phyloP scores from a whole-genome alignment of 2,797 vertebrate genomes.

The Acrossocheilus fasciatus region DNA sequence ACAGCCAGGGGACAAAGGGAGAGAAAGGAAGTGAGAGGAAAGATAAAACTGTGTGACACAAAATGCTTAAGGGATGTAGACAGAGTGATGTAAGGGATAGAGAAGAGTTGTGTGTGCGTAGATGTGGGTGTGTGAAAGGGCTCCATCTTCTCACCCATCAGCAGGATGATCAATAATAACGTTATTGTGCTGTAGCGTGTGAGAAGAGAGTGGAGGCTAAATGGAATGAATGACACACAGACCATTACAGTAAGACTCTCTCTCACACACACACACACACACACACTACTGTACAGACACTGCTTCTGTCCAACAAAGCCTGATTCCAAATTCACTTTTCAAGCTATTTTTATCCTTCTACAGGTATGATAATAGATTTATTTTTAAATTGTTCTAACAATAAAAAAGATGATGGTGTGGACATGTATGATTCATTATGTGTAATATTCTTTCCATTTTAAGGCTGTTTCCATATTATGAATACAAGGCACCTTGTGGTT shows the following conservation, averaged over 20 bases:
- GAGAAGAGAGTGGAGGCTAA: conserved; percentile 47
- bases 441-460: neutral
- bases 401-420: neutral
- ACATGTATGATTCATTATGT: neutral
- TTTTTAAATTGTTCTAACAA: neutral
- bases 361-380: neutral
- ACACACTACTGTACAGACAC: neutral
- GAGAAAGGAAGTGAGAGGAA: conserved; percentile 20
- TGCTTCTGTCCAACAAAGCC: neutral
- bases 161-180: conserved; percentile 51
- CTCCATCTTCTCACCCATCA: conserved; percentile 45
- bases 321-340: neutral
- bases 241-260: conserved; percentile 21
- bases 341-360: neutral
- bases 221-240: conserved; percentile 43
- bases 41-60: conserved; percentile 37
- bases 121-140: conserved; percentile 13
- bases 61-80: conserved; percentile 46
- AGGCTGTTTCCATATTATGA: neutral
- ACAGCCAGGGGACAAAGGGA: conserved; percentile 41
- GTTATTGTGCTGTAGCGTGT: conserved; percentile 40
- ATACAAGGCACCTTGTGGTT: neutral
- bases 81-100: conserved; percentile 44
- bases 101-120: conserved; percentile 7
- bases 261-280: neutral